Evolutionary conservation across 2,113 vertebrate genomes (phyloP), one percentile per base, ranked within the genome.

Genomic region (Nothobranchius kuhntae): DNA sequence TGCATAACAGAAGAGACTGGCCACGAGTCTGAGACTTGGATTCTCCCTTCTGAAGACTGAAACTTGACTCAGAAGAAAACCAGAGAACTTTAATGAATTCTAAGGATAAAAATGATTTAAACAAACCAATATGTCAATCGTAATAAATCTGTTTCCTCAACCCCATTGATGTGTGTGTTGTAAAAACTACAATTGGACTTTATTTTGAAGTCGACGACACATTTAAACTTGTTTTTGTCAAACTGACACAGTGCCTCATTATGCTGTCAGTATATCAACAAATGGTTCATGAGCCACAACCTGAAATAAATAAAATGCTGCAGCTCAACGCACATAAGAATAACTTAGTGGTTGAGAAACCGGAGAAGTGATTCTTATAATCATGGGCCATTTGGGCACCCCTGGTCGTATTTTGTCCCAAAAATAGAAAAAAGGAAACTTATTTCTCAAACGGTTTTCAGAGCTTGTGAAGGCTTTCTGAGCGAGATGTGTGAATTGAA

Each of bases 101-200:
- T 30, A 51, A 65, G 71, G 52, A 38, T 61, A 61, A 75, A 21
- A 42, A 64, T 51, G 10, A 45, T 13, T 12, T 4, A 45, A 45
- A 45, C 44, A 45, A 45, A 45, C 53, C 60, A 82, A 65, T 15
- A 21, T 53, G 35, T 46, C 46, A 73, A 44, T 73, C 17, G 61
- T 45, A 44, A 40, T 17, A 21, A 71, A 30, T 30, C 46, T 30
- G 17, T 59, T 70, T 65, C 56, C 24, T 15, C 65, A 48, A 48
- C 42, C 55, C 17, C 1, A 6, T 47, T 63, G 35, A 54, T 53
- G 71, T 78, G 53, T 76, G 17, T 47, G 53, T 55, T 61, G 61
- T 67, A 69, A 58, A 70, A 85, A 74, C 52, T 61, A 38, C 65
- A 74, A 82, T 89, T 75, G 69, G 21, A 48, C 61, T 87, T 86